phyloP scores from a whole-genome alignment of 37 sponge, comb jelly and placozoan species.

The Halichondria panicea region DNA sequence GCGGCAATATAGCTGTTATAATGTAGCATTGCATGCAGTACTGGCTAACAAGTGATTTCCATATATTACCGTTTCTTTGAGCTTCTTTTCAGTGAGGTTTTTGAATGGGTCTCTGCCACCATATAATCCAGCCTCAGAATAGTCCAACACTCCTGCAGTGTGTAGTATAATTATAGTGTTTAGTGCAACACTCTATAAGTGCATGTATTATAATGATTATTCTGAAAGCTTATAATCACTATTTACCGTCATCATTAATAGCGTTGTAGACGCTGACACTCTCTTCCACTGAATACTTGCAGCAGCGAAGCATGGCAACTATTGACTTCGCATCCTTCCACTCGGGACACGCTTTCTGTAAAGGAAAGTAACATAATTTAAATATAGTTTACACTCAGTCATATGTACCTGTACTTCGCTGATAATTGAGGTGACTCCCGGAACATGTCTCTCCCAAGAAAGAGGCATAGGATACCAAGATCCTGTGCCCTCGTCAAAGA shows the following conservation, averaged over 20 bases:
- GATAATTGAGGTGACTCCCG: conserved; percentile 40
- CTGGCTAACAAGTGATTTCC: background rate
- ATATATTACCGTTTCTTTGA: conserved; percentile 32
- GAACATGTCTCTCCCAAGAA: conserved; percentile 78
- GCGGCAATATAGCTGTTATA: background rate
- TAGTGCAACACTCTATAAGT: background rate
- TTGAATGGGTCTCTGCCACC: conserved; percentile 24
- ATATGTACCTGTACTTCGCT: conserved; percentile 61
- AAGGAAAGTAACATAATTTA: background rate
- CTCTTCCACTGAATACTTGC: conserved; percentile 77
- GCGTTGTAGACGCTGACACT: conserved; percentile 43
- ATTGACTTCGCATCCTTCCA: conserved; percentile 77
- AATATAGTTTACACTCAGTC: background rate
- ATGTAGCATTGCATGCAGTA: background rate
- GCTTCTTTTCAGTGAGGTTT: conserved; percentile 30
- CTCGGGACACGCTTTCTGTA: conserved; percentile 53
- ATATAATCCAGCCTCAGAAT: conserved; percentile 17
- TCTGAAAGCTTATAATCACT: background rate
- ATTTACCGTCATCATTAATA: conserved; percentile 71
- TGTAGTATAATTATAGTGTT: background rate
- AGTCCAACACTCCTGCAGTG: conserved; percentile 34
- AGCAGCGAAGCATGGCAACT: conserved; percentile 56
- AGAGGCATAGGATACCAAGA: conserved; percentile 77
- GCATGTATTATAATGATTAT: background rate
- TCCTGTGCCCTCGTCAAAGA: conserved; percentile 59